Evolutionary conservation across 2,888 invertebrate genomes (phyloP).

Genomic region (Anarsia innoxiella): DNA sequence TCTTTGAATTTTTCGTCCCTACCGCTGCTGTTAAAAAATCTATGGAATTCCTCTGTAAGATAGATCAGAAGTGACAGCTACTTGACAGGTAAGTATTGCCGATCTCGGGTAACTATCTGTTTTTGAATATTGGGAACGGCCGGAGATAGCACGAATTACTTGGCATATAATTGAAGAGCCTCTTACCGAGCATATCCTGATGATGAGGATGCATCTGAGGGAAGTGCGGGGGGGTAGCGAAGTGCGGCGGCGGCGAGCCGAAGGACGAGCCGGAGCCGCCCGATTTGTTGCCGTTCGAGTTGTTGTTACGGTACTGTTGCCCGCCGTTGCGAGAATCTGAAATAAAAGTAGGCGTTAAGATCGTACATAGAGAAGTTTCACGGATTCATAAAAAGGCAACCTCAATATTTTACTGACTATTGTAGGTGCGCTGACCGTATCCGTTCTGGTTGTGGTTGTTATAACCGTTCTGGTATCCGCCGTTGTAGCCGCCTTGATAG

Average conservation of each 20-base stretch:
- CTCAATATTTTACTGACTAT: conserved; percentile 39
- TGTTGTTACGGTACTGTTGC: conserved; percentile 60
- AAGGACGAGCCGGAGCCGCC: conserved; percentile 63
- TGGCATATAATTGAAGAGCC: not conserved
- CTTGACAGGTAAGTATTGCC: no score
- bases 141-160: no score
- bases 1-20: no score
- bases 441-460: conserved; percentile 63
- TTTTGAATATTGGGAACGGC: no score
- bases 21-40: no score
- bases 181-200: conserved; percentile 67
- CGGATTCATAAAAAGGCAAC: not conserved
- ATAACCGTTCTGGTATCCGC: conserved; percentile 70
- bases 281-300: conserved; percentile 50
- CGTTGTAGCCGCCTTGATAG: conserved; percentile 71
- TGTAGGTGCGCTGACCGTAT: conserved; percentile 63
- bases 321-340: conserved; percentile 55
- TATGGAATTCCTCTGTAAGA: no score
- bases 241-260: conserved; percentile 69
- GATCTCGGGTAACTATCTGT: no score
- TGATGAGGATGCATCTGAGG: conserved; percentile 69
- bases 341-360: not conserved
- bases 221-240: conserved; percentile 61
- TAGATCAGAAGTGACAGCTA: no score
- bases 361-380: no score